Base-by-base conservation (phyloP, 2,113 vertebrate species). In the Indicator maculatus region DNA sequence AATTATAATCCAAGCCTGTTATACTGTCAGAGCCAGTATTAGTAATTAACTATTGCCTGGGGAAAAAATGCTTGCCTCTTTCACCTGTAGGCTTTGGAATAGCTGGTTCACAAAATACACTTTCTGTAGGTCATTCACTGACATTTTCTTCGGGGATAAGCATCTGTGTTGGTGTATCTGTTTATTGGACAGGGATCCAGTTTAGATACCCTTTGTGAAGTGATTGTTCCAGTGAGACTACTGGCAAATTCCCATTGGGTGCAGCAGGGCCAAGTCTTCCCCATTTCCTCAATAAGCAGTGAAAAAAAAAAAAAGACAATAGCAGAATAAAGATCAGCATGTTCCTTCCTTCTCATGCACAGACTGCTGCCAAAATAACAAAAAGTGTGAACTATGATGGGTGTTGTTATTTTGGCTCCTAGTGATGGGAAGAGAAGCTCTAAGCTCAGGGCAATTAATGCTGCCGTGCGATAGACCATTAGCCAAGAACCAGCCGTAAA, bases 331-430 rank as follows among this genome's bases (percentile, higher is more conserved):
- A 87, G 3, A 87, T 18, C 45, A 28, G 12, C 52, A 28, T 52
- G 21, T 82, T 93, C 31, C 31, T 72, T 80, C 45, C 45, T 95
- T 36, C 47, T 91, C 11, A 16, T 44, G 14, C 58, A 79, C 63
- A 63, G 36, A 59, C 36, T 88, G 7, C 60, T 0, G 3, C 38
- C 65, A 83, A 90, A 90, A 75, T 61, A 83, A 38, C 36, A 82
- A 83, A 44, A 70, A 83, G 45, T 81, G 15, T 90, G 83, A 93
- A 90, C 90, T 74, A 75, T 53, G 59, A 58, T 81, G 70, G 50
- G 12, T 81, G 85, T 23, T 82, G 50, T 78, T 90, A 63, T 75
- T 95, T 77, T 95, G 70, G 77, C 86, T 90, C 20, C 50, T 39
- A 31, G 30, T 59, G 26, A 33, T 63, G 65, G 94, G 59, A 90